Conservation (phyloP, 2,888 invertebrate genomes). For the Apamea anceps region DNA sequence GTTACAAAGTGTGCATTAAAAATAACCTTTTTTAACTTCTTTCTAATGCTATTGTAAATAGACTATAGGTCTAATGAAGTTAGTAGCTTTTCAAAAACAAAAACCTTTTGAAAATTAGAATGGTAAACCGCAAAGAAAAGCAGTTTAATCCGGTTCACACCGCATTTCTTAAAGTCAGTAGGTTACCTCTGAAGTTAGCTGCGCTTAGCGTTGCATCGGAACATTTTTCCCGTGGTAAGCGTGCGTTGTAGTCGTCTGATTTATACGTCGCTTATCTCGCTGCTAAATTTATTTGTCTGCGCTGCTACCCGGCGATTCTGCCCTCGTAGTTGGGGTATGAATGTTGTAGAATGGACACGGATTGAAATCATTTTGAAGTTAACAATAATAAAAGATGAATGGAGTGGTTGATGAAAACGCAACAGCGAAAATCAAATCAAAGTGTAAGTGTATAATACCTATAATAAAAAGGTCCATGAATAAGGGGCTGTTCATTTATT, state of each 20-base stretch:
- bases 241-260: conserved; percentile 80
- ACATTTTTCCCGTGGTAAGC: conserved; percentile 75
- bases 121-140: background rate
- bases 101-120: conserved; percentile 13
- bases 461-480: too few relatives aligned
- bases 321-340: conserved; percentile 68
- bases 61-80: background rate
- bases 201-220: conserved; percentile 56
- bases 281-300: conserved; percentile 89
- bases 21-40: too few relatives aligned
- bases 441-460: background rate
- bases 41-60: too few relatives aligned
- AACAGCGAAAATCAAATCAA: background rate
- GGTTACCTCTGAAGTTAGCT: conserved; percentile 54
- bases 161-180: conserved; percentile 60
- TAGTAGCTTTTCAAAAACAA: background rate
- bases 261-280: conserved; percentile 89
- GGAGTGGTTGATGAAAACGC: background rate
- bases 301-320: conserved; percentile 81
- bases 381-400: background rate
- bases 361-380: background rate
- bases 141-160: conserved; percentile 25
- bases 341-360: conserved; percentile 67
- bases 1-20: too few relatives aligned
- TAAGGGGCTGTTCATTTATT: too few relatives aligned